These are phyloP conservation scores for Heteropelma amictum DNA, from an alignment of 2,888 invertebrate species.

Conservation along the genomic window DNA sequence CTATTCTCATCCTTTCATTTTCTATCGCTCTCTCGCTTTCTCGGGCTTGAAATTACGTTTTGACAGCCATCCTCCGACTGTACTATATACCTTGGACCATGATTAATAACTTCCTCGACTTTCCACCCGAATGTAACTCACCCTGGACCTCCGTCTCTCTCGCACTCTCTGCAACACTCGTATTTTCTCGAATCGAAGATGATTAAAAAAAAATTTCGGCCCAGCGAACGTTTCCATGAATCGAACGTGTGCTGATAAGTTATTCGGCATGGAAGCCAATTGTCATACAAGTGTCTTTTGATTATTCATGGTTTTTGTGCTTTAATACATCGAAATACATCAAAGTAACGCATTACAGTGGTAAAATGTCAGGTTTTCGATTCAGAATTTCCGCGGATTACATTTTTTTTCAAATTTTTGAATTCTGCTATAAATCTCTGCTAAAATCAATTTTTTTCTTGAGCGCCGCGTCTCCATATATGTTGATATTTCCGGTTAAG, in stretches of 20 bases:
- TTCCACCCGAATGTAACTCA: constrained; percentile 27
- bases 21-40: constrained; percentile 10
- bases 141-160: background rate
- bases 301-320: background rate
- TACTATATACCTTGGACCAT: constrained; percentile 12
- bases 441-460: too few relatives aligned
- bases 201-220: too few relatives aligned
- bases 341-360: too few relatives aligned
- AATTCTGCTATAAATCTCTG: too few relatives aligned
- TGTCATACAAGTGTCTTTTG: background rate
- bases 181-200: background rate
- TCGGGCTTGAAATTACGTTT: constrained; percentile 3
- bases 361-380: too few relatives aligned
- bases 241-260: background rate
- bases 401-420: too few relatives aligned
- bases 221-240: background rate
- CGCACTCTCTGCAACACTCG: background rate
- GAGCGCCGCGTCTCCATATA: too few relatives aligned
- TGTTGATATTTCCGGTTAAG: too few relatives aligned
- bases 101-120: constrained; percentile 55
- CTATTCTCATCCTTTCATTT: constrained; percentile 13
- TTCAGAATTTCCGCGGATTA: too few relatives aligned
- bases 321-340: too few relatives aligned
- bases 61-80: constrained; percentile 24
- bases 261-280: background rate